Percentiles rank a stretch among this genome's conserved stretches.
phyloP scores from a whole-genome alignment of 2,113 vertebrate species.

The Rynchops niger region DNA sequence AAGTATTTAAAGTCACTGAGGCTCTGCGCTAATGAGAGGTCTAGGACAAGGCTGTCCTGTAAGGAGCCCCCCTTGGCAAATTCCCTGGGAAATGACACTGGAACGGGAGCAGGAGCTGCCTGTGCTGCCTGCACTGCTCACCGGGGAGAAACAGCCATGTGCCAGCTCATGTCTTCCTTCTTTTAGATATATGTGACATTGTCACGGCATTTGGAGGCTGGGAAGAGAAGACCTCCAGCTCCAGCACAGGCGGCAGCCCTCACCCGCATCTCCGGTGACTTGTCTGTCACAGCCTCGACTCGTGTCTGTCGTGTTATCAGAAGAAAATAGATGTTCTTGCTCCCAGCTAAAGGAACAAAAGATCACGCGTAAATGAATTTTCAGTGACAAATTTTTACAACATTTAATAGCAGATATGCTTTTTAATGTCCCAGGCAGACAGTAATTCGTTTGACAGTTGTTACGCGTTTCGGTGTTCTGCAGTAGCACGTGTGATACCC shows the following conservation, averaged over 20 bases:
- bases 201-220: too few relatives aligned
- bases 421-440: neutral
- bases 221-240: neutral
- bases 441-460: neutral
- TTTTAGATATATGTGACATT: neutral
- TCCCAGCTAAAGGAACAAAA: neutral
- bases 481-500: neutral
- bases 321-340: neutral
- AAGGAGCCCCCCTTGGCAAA: neutral
- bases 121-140: neutral
- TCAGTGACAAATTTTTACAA: neutral
- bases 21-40: neutral
- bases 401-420: neutral
- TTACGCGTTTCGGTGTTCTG: neutral
- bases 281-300: neutral
- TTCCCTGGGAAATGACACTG: too few relatives aligned
- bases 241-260: neutral
- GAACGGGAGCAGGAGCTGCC: neutral
- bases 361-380: neutral
- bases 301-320: neutral
- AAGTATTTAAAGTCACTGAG: neutral
- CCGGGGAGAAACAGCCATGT: accelerated
- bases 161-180: too few relatives aligned
- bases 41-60: neutral
- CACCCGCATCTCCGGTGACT: neutral